Evolutionary conservation across 2,888 invertebrate species (phyloP).

Genomic region (Epirrita christyi): DNA sequence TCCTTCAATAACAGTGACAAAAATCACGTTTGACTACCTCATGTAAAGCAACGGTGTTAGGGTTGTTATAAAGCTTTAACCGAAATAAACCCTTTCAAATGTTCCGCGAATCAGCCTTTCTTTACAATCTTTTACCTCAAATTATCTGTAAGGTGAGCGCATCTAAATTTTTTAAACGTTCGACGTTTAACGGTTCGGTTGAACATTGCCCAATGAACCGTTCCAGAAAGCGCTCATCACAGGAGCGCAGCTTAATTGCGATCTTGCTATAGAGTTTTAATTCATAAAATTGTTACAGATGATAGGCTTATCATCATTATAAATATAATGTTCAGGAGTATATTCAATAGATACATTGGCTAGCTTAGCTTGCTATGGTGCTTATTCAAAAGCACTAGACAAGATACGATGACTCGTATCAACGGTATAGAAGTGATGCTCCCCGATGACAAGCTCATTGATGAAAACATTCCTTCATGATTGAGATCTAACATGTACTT

Average conservation of each 20-base stretch:
- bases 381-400: no score
- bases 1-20: not conserved
- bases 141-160: constrained; percentile 28
- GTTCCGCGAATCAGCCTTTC: constrained; percentile 7
- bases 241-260: constrained; percentile 59
- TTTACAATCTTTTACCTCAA: constrained; percentile 6
- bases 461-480: no score
- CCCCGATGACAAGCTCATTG: no score
- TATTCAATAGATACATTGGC: no score
- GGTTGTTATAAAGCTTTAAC: constrained; percentile 2
- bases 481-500: no score
- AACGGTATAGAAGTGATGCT: no score
- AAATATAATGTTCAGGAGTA: no score
- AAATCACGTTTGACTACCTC: not conserved
- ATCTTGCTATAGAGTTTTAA: constrained; percentile 34
- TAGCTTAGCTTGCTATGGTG: no score
- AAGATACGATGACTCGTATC: no score
- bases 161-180: constrained; percentile 48
- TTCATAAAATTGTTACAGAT: constrained; percentile 7
- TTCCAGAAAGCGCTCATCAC: constrained; percentile 53
- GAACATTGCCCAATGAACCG: constrained; percentile 61
- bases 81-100: constrained; percentile 4
- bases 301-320: no score
- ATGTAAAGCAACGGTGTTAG: not conserved
- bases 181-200: constrained; percentile 50